Percentiles rank a stretch among this genome's conserved stretches.
These are phyloP conservation scores for Amblyornis subalaris DNA, from an alignment of 2,113 vertebrate species.

Conservation along the genomic window DNA sequence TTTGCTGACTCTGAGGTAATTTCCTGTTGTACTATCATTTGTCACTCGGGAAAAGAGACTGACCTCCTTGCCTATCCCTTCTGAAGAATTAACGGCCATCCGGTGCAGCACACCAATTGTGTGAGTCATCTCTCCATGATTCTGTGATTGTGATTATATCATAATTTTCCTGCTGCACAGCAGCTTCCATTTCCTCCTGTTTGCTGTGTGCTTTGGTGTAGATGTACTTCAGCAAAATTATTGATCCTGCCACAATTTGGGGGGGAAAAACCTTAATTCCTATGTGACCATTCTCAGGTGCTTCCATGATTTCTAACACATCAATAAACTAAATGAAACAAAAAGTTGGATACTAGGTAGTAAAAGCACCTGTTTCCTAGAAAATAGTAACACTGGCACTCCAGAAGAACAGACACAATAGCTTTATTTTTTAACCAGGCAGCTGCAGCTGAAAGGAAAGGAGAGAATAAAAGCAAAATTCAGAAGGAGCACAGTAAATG, in stretches of 20 bases:
- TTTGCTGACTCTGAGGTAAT: background rate
- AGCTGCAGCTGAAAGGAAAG: background rate
- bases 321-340: background rate
- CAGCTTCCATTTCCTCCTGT: background rate
- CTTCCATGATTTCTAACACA: background rate
- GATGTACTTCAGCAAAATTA: background rate
- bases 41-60: background rate
- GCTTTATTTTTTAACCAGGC: background rate
- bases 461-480: background rate
- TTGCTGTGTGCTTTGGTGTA: background rate
- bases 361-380: background rate
- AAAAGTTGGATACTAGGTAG: background rate
- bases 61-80: background rate
- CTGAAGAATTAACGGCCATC: background rate
- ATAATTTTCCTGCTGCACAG: background rate
- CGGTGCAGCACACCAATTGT: background rate
- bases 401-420: background rate
- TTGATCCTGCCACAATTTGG: background rate
- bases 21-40: background rate
- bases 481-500: background rate
- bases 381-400: background rate
- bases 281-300: background rate
- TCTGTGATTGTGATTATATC: rapidly evolving
- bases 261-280: background rate
- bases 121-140: background rate